Evolutionary conservation across 2,113 vertebrate genomes (phyloP).

Genomic region (Emydura subglobosa): DNA sequence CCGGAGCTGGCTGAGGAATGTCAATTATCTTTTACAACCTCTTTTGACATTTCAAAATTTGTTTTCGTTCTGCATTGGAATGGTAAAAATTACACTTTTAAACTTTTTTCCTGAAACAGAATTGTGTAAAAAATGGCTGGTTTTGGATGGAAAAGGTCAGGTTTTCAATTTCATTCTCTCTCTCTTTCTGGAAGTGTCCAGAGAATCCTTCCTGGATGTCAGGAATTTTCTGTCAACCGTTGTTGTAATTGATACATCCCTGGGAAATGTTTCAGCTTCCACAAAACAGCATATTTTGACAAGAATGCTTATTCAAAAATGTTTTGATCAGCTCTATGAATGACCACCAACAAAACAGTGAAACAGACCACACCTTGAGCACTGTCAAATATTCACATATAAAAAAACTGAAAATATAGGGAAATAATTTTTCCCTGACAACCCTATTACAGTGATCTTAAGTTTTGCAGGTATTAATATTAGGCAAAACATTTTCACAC

Average conservation of each 20-base stretch:
- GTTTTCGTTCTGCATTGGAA: not conserved
- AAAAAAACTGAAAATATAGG: not conserved
- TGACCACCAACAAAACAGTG: not conserved
- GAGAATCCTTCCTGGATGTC: not conserved
- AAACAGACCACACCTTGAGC: not conserved
- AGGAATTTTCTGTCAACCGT: not conserved
- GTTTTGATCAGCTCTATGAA: not conserved
- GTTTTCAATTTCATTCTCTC: not conserved
- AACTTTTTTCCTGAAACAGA: rapidly evolving
- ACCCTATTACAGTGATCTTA: not conserved
- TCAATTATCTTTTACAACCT: not conserved
- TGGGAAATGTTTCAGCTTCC: not conserved
- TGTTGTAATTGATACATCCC: not conserved
- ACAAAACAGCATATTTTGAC: not conserved
- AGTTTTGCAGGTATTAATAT: not conserved
- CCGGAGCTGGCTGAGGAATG: not conserved
- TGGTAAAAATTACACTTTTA: not conserved
- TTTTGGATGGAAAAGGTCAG: not conserved
- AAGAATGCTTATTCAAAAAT: not conserved
- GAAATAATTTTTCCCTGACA: not conserved
- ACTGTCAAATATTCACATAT: not conserved
- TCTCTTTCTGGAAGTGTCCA: not conserved
- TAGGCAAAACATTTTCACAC: not conserved
- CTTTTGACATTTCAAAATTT: not conserved
- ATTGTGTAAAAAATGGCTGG: not conserved